phyloP scores from a whole-genome alignment of 2,888 invertebrate species.

The Watsonalla cultraria region DNA sequence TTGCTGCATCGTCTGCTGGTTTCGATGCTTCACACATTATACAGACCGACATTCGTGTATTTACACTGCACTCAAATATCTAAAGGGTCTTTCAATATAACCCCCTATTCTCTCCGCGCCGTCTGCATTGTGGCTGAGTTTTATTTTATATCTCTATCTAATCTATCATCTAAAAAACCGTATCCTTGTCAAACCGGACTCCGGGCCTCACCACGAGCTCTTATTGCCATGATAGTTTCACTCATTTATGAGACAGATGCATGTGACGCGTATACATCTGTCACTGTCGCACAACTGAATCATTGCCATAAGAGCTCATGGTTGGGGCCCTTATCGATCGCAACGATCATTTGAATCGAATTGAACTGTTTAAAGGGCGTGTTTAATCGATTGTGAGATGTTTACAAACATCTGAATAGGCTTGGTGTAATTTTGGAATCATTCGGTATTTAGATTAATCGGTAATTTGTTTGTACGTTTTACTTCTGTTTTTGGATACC shows the following conservation, averaged over 20 bases:
- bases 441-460: constrained; percentile 3
- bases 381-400: constrained; percentile 46
- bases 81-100: constrained; percentile 76
- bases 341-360: constrained; percentile 53
- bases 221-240: too few relatives aligned
- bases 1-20: constrained; percentile 49
- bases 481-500: too few relatives aligned
- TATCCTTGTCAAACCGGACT: constrained; percentile 57
- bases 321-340: constrained; percentile 55
- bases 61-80: constrained; percentile 73
- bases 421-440: constrained; percentile 12
- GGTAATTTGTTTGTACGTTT: not conserved
- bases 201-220: too few relatives aligned
- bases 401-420: constrained; percentile 34
- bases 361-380: constrained; percentile 42
- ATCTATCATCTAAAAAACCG: constrained; percentile 32
- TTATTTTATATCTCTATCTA: constrained; percentile 47
- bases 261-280: too few relatives aligned
- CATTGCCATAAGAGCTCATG: too few relatives aligned
- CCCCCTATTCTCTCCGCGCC: constrained; percentile 63
- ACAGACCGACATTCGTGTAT: constrained; percentile 59
- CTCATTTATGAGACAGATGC: too few relatives aligned
- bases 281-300: too few relatives aligned
- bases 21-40: constrained; percentile 55
- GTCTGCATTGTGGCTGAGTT: constrained; percentile 51